Conservation (phyloP, 2,113 vertebrate genomes). For the Ochotona princeps region DNA sequence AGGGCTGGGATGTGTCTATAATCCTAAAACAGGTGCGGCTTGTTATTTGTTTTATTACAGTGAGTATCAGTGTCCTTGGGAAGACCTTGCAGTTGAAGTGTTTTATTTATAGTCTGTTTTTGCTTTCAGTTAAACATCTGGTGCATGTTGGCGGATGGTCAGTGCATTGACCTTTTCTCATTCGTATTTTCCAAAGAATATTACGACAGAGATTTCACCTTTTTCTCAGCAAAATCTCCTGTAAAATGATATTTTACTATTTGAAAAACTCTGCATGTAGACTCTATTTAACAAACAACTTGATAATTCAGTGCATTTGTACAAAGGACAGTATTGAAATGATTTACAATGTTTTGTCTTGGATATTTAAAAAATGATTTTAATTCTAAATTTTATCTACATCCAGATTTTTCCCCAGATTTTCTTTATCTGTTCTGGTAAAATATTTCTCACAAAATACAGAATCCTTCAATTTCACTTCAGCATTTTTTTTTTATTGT, state of each 20-base stretch:
- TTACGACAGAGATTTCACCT: not conserved
- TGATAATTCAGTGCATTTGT: not conserved
- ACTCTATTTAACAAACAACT: constrained; percentile 26
- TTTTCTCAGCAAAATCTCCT: constrained; percentile 1
- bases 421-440: constrained; percentile 13
- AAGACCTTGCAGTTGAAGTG: not conserved
- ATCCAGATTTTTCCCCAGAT: not conserved
- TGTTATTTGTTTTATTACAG: not conserved
- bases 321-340: not conserved
- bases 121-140: not conserved
- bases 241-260: not conserved
- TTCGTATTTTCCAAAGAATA: constrained; percentile 42
- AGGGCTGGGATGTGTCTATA: not conserved
- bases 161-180: not conserved
- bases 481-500: not conserved
- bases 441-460: not conserved
- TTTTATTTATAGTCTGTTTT: not conserved
- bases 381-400: constrained; percentile 2
- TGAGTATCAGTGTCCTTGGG: not conserved
- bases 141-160: not conserved
- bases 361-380: not conserved
- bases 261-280: constrained; percentile 22
- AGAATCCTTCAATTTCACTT: not conserved
- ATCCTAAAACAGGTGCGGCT: not conserved
- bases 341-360: not conserved